phyloP scores from a whole-genome alignment of 2,888 invertebrate genomes.

The Tiliacea aurago region DNA sequence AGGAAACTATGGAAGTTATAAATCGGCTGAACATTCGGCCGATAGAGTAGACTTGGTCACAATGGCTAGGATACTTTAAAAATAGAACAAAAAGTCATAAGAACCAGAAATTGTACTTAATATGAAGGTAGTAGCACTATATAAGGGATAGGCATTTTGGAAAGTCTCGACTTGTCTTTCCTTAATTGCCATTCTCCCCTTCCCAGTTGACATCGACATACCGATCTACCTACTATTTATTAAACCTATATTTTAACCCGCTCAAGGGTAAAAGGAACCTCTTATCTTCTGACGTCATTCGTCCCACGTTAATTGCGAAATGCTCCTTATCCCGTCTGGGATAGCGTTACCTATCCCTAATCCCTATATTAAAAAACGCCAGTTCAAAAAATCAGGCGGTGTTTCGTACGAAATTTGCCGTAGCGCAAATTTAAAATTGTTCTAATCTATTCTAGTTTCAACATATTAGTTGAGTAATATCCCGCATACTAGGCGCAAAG shows the following conservation, averaged over 20 bases:
- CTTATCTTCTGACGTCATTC: constrained; percentile 30
- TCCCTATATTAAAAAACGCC: constrained; percentile 7
- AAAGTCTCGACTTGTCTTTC: constrained; percentile 39
- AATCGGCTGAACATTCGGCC: too few species aligned
- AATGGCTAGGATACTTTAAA: constrained; percentile 9
- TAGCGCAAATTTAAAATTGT: neutral
- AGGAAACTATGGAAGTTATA: too few species aligned
- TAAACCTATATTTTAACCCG: constrained; percentile 29
- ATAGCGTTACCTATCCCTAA: neutral
- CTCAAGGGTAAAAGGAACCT: constrained; percentile 39
- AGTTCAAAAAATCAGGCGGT: neutral
- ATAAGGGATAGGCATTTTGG: constrained; percentile 51
- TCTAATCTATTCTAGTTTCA: constrained; percentile 16
- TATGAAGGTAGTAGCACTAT: constrained; percentile 23
- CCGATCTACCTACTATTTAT: constrained; percentile 17
- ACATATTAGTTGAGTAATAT: constrained; percentile 16
- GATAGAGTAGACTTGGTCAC: neutral
- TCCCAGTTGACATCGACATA: constrained; percentile 18
- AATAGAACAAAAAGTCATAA: constrained; percentile 20
- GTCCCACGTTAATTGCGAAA: constrained; percentile 8
- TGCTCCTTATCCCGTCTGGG: constrained; percentile 7
- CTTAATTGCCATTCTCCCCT: constrained; percentile 3
- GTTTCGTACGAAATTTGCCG: neutral
- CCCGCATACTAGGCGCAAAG: neutral
- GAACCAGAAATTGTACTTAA: constrained; percentile 29